Base-by-base conservation (phyloP, 2,797 vertebrate genomes). In the Atherinosoma microstoma region DNA sequence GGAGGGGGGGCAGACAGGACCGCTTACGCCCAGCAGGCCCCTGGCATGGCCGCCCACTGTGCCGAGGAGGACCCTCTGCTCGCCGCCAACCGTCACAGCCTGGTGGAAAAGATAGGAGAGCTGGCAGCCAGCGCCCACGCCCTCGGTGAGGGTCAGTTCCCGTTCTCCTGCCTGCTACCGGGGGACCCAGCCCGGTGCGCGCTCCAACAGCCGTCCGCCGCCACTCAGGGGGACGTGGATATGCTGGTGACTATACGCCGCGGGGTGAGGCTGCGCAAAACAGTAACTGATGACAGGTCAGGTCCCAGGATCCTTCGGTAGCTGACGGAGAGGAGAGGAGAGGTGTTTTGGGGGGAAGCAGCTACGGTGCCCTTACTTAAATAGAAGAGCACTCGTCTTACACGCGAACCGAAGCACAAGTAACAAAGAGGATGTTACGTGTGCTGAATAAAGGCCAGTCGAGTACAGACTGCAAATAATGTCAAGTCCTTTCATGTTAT, bases 21-120 rank as follows among this genome's bases (percentile, higher is more conserved):
- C 0, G 70, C 91, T 66, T 94, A 95, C 35, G n/a, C 90, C 76
- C 92, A 89, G 64, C 92, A 91, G 58, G 86, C 76, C 59, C 58
- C 80, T 7, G 63, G 82, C 67, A 67, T 74, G 75, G 75, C 73
- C 11, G 22, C 77, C 85, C 87, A 88, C 67, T 6, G 72, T 3
- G 61, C 78, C 16, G 94, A 96, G 85, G 96, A 98, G 84, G 96
- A 97, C 86, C 96, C 95, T 67, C 94, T 95, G 87, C 84, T 99
- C 53, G 98, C 98, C 0, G 97, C 97, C 91, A 99, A 98, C 93
- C 95, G 98, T 79, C 98, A 98, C 94, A 99, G 97, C 91, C 95
- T 99, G 91, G 97, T 98, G 84, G 97, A 99, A 92, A 97, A 99
- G 96, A 97, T 99, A 0, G 98, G 98, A 1, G 97, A 98, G 94